These are phyloP conservation scores for Latrodectus hesperus DNA, from an alignment of 2,888 invertebrate genomes.

Conservation along the genomic window DNA sequence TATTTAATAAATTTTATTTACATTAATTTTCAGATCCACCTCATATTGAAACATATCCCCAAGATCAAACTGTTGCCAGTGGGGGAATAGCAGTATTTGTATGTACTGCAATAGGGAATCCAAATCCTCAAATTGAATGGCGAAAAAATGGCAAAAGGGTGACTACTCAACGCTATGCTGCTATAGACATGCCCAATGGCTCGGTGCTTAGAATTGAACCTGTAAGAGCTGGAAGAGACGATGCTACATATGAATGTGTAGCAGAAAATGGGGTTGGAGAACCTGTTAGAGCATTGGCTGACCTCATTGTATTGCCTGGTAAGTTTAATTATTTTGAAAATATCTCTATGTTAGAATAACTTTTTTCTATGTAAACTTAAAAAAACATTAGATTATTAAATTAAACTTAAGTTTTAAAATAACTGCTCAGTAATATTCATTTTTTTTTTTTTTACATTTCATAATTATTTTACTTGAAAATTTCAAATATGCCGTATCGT, in stretches of 20 bases:
- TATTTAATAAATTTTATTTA: too few species aligned
- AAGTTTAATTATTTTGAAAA: constrained; percentile 75
- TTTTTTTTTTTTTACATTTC: too few species aligned
- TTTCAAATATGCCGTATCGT: too few species aligned
- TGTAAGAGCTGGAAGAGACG: constrained; percentile 86
- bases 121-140: constrained; percentile 94
- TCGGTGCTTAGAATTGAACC: constrained; percentile 94
- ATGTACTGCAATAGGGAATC: constrained; percentile 87
- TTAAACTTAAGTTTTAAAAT: too few species aligned
- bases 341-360: not conserved
- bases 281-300: constrained; percentile 92
- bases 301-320: constrained; percentile 93
- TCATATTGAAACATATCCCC: constrained; percentile 92
- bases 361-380: too few species aligned
- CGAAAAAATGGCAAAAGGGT: constrained; percentile 94
- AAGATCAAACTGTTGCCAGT: constrained; percentile 92
- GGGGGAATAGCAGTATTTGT: constrained; percentile 96
- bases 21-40: constrained; percentile 83
- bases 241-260: constrained; percentile 94
- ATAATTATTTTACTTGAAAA: too few species aligned
- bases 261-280: constrained; percentile 98
- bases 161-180: constrained; percentile 77
- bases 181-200: constrained; percentile 80
- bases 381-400: too few species aligned
- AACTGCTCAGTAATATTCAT: too few species aligned